Evolutionary conservation across 2,888 invertebrate genomes (phyloP).

Genomic region (Phengaris arion): DNA sequence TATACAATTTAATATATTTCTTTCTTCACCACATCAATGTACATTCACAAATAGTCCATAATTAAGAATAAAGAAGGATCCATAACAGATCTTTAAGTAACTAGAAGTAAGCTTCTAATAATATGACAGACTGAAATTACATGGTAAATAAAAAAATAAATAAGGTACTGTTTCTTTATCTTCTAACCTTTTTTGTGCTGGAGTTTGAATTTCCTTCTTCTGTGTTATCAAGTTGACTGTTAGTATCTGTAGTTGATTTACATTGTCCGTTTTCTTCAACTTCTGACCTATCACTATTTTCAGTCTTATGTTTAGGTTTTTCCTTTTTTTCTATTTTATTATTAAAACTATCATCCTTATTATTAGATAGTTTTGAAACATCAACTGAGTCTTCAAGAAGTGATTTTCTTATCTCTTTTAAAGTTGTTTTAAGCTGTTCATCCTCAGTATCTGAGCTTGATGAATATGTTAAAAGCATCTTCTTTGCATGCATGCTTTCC

Average conservation of each 20-base stretch:
- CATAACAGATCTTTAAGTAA: neutral
- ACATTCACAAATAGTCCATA: too few relatives aligned
- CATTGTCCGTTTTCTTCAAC: slow-evolving; percentile 27
- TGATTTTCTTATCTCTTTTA: slow-evolving; percentile 53
- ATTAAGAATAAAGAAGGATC: neutral
- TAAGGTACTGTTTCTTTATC: slow-evolving; percentile 32
- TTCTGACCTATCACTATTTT: slow-evolving; percentile 36
- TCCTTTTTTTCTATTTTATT: slow-evolving; percentile 32
- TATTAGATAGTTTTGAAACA: slow-evolving; percentile 20
- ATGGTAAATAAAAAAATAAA: neutral
- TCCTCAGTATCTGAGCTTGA: slow-evolving; percentile 67
- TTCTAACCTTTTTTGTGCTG: slow-evolving; percentile 66
- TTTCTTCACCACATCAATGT: neutral
- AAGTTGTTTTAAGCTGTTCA: slow-evolving; percentile 49
- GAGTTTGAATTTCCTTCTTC: slow-evolving; percentile 49
- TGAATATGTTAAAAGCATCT: slow-evolving; percentile 57
- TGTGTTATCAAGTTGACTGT: slow-evolving; percentile 32
- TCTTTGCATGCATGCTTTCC: slow-evolving; percentile 63
- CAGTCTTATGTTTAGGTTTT: slow-evolving; percentile 46
- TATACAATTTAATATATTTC: neutral
- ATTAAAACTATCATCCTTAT: neutral
- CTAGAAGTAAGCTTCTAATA: neutral
- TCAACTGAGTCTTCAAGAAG: slow-evolving; percentile 52
- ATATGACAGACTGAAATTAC: neutral
- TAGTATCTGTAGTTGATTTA: slow-evolving; percentile 33